Conservation (phyloP, 2,797 vertebrate species). For the Oryzias sinensis region DNA sequence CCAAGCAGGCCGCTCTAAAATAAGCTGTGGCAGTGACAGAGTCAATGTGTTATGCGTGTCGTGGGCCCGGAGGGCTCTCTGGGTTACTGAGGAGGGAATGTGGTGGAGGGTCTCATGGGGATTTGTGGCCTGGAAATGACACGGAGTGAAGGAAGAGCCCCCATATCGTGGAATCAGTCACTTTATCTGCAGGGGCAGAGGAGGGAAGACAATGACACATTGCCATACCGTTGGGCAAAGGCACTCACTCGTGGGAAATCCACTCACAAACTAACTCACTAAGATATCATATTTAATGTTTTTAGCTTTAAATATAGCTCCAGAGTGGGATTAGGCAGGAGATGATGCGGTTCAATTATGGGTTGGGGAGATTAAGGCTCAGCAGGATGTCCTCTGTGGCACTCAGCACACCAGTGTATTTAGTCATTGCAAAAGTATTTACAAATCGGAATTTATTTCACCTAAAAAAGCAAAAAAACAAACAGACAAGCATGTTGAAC, state of each 20-base stretch:
- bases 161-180: constrained; percentile 72
- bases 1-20: constrained; percentile 72
- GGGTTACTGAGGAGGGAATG: constrained; percentile 47
- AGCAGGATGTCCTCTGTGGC: constrained; percentile 31
- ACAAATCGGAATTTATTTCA: neutral
- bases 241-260: constrained; percentile 34
- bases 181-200: constrained; percentile 68
- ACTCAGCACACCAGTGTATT: constrained; percentile 6
- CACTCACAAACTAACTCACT: constrained; percentile 12
- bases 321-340: constrained; percentile 54
- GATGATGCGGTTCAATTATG: constrained; percentile 41
- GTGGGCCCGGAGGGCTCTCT: constrained; percentile 58
- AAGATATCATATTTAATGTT: constrained; percentile 56
- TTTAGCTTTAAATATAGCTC: constrained; percentile 66
- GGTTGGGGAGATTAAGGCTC: constrained; percentile 40
- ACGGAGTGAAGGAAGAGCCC: constrained; percentile 79
- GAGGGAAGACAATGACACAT: constrained; percentile 72
- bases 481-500: no score
- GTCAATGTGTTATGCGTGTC: constrained; percentile 79
- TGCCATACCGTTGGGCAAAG: constrained; percentile 50
- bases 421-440: constrained; percentile 12
- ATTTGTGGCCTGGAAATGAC: constrained; percentile 82
- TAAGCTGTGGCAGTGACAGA: constrained; percentile 75
- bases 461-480: no score
- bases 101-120: constrained; percentile 59